Base-by-base conservation (phyloP, 1,140 invertebrate species). In the Triops longicaudatus region DNA sequence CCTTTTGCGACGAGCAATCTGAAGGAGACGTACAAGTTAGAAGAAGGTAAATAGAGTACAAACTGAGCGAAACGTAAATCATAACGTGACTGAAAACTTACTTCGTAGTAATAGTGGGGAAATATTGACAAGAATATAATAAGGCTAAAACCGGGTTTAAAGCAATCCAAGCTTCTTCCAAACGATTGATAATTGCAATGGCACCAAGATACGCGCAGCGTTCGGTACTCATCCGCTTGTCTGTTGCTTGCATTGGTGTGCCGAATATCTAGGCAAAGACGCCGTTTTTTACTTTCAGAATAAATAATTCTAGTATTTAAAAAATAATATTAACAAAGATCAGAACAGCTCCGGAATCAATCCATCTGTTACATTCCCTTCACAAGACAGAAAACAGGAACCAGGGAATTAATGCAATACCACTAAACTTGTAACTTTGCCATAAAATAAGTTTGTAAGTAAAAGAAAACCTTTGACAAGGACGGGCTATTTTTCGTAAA, bases 151-250 rank as follows among this genome's bases (percentile, higher is more conserved):
- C 78, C 0, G 89, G 88, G 76, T 91, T 88, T 3, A 88, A 75
- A 22, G 85, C 85, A 79, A 93, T 92, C 93, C 93, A 96, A 1
- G 88, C 88, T 85, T 94, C 90, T 74, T 88, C 83, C 74, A 93
- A 79, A 83, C 90, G 87, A 83, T 95, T 95, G 14, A 90, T 91
- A 42, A 95, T 86, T 14, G 92, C 90, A 22, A 93, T 84, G 0
- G 89, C 89, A 83, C 88, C 90, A 4, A 95, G 83, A 79, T 89
- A 82, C 1, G 88, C 92, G 85, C 93, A 95, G 37, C 93, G 86
- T 80, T 90, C 87, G 1, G 88, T 86, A 2, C 87, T 88, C 86
- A 95, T 87, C 82, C 91, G 86, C 26, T 83, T 87, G 79, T 90
- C 87, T 26, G 84, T 86, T 4, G 84, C 78, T n/a, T 83, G 83